Base-by-base conservation (phyloP, 1,140 invertebrate species). In the Episyrphus balteatus region DNA sequence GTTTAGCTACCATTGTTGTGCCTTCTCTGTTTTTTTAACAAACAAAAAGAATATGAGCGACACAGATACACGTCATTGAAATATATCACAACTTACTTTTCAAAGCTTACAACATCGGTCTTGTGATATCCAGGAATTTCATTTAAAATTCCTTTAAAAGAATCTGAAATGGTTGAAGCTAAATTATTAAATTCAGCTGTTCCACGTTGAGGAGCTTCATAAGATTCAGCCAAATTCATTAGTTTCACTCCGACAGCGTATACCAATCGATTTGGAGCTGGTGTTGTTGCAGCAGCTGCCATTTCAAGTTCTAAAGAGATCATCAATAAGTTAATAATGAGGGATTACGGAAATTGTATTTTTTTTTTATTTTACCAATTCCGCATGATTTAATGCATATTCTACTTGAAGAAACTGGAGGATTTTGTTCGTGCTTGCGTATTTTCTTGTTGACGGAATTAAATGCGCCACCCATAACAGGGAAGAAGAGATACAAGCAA, bases 401-500 rank as follows among this genome's bases (percentile, higher is more conserved):
- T 50, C 81, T 78, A 42, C 86, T 73, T 0, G 81, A 69, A 0
- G 88, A 90, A 12, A 93, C 71, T n/a, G 80, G 70, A 0, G 92
- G 92, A 2, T 80, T 78, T 2, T 69, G 68, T 40, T 81, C 75
- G 62, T 96, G 92, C 56, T 91, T 90, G 44, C 80, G 73, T 34
- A 92, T 90, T 56, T 85, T 85, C 66, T 92, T 93, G 62, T 82
- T 88, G 11, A 88, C 84, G 13, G 81, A 71, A 66, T 92, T 83
- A 66, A 86, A 91, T 5, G 68, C 73, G 5, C 92, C 91, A 9
- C 92, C 92, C 61, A 83, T 80, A 0, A 87, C 77, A 1, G 88
- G 85, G 73, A 90, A 95, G 76, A 94, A 84, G 63, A 95, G 76
- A 68, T 91, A 92, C 3, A 88, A 69, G 62, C 91, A 95, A 42